Percentiles rank a stretch among this genome's conserved stretches.
Conservation (phyloP, 2,888 invertebrate genomes). For the Celastrina argiolus region DNA sequence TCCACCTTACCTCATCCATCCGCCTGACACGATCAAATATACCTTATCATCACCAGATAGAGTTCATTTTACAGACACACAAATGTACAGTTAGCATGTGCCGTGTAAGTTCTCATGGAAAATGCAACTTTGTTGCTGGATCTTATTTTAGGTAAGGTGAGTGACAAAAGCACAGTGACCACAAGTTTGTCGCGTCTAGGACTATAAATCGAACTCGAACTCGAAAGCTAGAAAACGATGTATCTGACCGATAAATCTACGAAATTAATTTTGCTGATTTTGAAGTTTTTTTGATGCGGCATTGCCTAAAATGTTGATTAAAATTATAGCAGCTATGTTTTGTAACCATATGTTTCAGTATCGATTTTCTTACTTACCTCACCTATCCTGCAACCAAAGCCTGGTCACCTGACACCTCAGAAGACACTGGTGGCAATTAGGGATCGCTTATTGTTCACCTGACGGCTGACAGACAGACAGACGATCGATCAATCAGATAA, state of each 20-base stretch:
- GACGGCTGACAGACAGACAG: constrained; percentile 19
- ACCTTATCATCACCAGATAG: not conserved
- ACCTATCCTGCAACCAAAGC: not conserved
- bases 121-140: not conserved
- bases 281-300: too few species aligned
- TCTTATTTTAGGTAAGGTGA: not conserved
- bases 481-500: constrained; percentile 29
- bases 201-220: too few species aligned
- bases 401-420: constrained; percentile 27
- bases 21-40: not conserved
- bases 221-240: too few species aligned
- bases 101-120: not conserved
- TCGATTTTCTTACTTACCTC: too few species aligned
- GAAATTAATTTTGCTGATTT: too few species aligned
- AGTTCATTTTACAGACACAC: constrained; percentile 5
- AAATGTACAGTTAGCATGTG: not conserved
- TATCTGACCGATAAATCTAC: too few species aligned
- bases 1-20: constrained; percentile 16
- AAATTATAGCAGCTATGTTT: too few species aligned
- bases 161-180: too few species aligned
- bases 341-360: too few species aligned
- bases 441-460: constrained; percentile 37
- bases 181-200: too few species aligned
- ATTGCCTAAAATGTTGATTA: too few species aligned
- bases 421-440: constrained; percentile 45